These are phyloP conservation scores for Cnemophilus loriae DNA, from an alignment of 2,113 vertebrate species.

Conservation along the genomic window DNA sequence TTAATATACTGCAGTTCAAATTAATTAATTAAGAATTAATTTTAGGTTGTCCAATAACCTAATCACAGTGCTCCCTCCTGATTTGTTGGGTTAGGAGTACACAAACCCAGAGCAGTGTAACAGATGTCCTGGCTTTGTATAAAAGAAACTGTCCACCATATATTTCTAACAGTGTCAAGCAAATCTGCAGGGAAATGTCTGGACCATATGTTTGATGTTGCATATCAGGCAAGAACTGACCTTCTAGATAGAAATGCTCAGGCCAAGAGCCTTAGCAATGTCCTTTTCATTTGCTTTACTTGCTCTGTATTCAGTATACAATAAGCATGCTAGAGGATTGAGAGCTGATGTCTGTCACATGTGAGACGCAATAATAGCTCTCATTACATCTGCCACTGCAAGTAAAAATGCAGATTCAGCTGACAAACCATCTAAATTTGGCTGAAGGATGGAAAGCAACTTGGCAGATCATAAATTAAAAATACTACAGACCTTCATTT, in stretches of 20 bases:
- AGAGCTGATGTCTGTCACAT: not conserved
- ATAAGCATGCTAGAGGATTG: not conserved
- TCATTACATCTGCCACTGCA: constrained; percentile 42
- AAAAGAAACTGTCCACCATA: not conserved
- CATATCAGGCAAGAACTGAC: not conserved
- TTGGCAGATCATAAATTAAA: not conserved
- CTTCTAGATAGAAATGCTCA: not conserved
- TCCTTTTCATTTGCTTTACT: constrained; percentile 11
- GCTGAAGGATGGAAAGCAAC: constrained; percentile 4
- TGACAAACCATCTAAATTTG: constrained; percentile 34
- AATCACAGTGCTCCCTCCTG: not conserved
- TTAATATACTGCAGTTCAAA: not conserved
- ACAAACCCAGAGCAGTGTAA: not conserved
- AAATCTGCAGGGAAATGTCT: not conserved
- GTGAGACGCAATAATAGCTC: constrained; percentile 3
- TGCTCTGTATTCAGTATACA: not conserved
- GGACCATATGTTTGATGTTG: not conserved
- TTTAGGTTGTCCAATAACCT: not conserved
- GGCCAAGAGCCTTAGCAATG: not conserved
- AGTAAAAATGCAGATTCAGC: constrained; percentile 31
- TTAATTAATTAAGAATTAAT: not conserved
- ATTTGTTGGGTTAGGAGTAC: not conserved
- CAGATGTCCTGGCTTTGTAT: not conserved
- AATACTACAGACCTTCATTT: not conserved
- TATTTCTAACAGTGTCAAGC: not conserved